phyloP scores from a whole-genome alignment of 2,797 vertebrate species.

The Australoheros facetus region DNA sequence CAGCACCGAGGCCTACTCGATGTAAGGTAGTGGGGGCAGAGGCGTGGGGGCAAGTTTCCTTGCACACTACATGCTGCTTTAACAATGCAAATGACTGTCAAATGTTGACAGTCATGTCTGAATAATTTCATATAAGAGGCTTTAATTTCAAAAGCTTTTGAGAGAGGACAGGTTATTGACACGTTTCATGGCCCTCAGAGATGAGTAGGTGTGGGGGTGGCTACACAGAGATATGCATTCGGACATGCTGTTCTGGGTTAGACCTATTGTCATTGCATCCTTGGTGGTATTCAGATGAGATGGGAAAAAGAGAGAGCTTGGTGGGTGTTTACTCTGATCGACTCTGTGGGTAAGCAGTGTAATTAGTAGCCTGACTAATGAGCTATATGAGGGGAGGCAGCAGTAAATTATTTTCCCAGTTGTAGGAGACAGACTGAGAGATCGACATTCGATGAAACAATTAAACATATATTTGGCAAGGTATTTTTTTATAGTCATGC shows the following conservation, averaged over 20 bases:
- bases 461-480: conserved; percentile 9
- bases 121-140: conserved; percentile 51
- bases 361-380: conserved; percentile 73
- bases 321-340: conserved; percentile 72
- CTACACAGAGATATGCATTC: conserved; percentile 16
- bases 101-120: conserved; percentile 51
- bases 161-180: conserved; percentile 35
- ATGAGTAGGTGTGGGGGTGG: conserved; percentile 12
- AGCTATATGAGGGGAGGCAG: conserved; percentile 55
- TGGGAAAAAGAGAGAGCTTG: conserved; percentile 28
- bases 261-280: conserved; percentile 47
- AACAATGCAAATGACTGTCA: conserved; percentile 61
- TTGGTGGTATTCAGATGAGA: conserved; percentile 55
- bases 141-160: conserved; percentile 52
- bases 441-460: conserved; percentile 21
- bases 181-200: conserved; percentile 22
- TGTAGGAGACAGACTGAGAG: conserved; percentile 14
- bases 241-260: conserved; percentile 40
- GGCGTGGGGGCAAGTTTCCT: conserved; percentile 19
- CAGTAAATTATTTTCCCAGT: conserved; percentile 48
- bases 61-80: conserved; percentile 29
- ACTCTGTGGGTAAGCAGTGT: conserved; percentile 73
- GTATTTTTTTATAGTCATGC: not conserved
- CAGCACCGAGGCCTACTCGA: conserved; percentile 45
- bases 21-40: conserved; percentile 8